These are phyloP conservation scores for Clupea harengus DNA, from an alignment of 2,113 vertebrate genomes.

Conservation along the genomic window DNA sequence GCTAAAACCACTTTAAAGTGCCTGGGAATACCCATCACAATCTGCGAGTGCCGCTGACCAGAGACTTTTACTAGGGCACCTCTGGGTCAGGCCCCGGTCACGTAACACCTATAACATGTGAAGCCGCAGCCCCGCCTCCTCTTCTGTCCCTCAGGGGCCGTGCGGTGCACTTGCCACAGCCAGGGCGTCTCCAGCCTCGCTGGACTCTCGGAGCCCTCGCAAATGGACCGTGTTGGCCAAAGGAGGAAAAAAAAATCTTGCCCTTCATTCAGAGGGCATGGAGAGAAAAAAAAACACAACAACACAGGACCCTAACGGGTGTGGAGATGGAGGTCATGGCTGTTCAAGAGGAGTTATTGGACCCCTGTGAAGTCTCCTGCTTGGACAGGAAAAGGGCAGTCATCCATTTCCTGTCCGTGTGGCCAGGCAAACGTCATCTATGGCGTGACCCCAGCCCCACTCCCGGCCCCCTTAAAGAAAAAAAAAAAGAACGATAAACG, in stretches of 20 bases:
- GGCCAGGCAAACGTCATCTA: background rate
- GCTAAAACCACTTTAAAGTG: conserved; percentile 36
- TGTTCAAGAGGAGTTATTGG: conserved; percentile 8
- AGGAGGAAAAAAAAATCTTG: background rate
- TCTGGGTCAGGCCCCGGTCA: conserved; percentile 23
- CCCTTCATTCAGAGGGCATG: background rate
- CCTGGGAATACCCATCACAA: conserved; percentile 18
- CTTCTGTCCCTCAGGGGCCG: conserved; percentile 3
- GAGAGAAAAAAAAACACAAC: background rate
- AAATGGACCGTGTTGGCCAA: conserved; percentile 4
- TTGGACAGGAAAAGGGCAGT: background rate
- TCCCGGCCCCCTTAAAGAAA: background rate
- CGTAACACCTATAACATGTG: conserved; percentile 25
- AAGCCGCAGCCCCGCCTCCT: conserved; percentile 23
- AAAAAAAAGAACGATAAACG: no score
- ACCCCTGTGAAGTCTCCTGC: conserved; percentile 12
- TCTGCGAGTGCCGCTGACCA: conserved; percentile 25
- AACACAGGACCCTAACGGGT: background rate
- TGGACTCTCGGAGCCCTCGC: conserved; percentile 8
- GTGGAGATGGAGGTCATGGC: conserved; percentile 6
- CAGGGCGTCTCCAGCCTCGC: no score
- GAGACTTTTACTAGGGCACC: conserved; percentile 33
- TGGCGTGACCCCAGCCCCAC: background rate
- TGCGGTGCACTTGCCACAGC: background rate
- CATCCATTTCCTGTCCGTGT: background rate